Conservation (phyloP, 2,113 vertebrate species). For the Cavia porcellus region DNA sequence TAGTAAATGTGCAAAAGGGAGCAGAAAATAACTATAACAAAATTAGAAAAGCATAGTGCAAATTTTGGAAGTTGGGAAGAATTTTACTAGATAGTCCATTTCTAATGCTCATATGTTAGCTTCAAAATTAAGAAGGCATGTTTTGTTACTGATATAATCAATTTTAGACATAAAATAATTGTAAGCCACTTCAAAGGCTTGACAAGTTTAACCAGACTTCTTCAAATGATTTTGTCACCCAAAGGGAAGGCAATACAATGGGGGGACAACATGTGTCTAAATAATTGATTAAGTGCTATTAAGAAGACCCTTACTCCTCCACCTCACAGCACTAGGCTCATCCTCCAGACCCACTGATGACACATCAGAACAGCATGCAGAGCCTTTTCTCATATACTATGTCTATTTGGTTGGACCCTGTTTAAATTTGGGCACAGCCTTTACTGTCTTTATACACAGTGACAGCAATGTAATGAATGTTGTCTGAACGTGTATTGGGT, state of each 20-base stretch:
- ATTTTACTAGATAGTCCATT: constrained; percentile 15
- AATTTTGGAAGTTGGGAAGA: constrained; percentile 28
- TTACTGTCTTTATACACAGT: constrained; percentile 67
- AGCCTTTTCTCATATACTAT: constrained; percentile 50
- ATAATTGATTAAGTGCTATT: constrained; percentile 56
- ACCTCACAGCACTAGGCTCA: constrained; percentile 21
- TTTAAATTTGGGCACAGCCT: constrained; percentile 72
- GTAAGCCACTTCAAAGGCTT: constrained; percentile 64
- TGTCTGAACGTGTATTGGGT: constrained; percentile 75
- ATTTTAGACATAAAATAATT: constrained; percentile 53
- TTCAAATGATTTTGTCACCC: constrained; percentile 65
- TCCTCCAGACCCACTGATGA: constrained; percentile 21
- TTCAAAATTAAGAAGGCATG: constrained; percentile 47
- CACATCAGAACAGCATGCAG: constrained; percentile 70
- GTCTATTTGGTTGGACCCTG: constrained; percentile 66
- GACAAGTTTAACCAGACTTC: constrained; percentile 70
- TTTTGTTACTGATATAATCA: constrained; percentile 55
- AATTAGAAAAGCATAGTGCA: background rate
- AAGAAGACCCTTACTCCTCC: constrained; percentile 49
- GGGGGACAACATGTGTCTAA: constrained; percentile 53
- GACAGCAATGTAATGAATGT: constrained; percentile 69
- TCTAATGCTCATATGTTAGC: constrained; percentile 41
- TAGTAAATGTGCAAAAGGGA: background rate
- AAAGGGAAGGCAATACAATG: constrained; percentile 40
- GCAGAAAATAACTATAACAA: background rate